Conservation (phyloP, 2,888 invertebrate species). For the Cheilosia soror region DNA sequence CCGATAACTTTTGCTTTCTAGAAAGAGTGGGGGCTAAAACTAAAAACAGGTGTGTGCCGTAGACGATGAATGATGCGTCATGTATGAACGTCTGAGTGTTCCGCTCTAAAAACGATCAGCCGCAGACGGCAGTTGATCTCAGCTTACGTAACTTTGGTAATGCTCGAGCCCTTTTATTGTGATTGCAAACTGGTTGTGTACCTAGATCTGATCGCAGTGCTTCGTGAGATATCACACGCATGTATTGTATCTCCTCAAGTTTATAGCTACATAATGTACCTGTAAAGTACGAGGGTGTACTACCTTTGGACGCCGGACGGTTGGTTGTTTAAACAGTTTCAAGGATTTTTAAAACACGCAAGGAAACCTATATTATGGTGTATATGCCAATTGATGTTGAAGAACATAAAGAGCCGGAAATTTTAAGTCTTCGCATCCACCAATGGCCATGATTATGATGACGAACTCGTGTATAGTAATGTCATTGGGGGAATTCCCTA, state of each 20-base stretch:
- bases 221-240: slow-evolving; percentile 7
- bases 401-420: slow-evolving; percentile 19
- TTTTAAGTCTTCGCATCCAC: background rate
- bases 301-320: too few species aligned
- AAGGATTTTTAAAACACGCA: slow-evolving; percentile 24
- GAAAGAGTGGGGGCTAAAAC: background rate
- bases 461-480: background rate
- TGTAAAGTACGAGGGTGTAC: too few species aligned
- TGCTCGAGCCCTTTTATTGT: slow-evolving; percentile 24
- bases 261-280: background rate
- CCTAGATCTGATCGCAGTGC: background rate
- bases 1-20: slow-evolving; percentile 49
- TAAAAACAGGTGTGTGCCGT: background rate
- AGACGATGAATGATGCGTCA: slow-evolving; percentile 44
- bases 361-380: background rate
- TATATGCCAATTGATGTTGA: slow-evolving; percentile 34
- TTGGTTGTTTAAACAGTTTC: slow-evolving; percentile 9
- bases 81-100: slow-evolving; percentile 8
- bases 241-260: background rate
- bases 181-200: slow-evolving; percentile 3
- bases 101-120: slow-evolving; percentile 35
- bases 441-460: background rate
- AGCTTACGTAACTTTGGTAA: slow-evolving; percentile 24
- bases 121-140: background rate
- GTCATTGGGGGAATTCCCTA: slow-evolving; percentile 41